A percentile compares a stretch with the other conserved stretches of the same genome.
These are phyloP conservation scores for Ommatoiulus sabulosus DNA, from an alignment of 2,888 invertebrate genomes.

Conservation along the genomic window DNA sequence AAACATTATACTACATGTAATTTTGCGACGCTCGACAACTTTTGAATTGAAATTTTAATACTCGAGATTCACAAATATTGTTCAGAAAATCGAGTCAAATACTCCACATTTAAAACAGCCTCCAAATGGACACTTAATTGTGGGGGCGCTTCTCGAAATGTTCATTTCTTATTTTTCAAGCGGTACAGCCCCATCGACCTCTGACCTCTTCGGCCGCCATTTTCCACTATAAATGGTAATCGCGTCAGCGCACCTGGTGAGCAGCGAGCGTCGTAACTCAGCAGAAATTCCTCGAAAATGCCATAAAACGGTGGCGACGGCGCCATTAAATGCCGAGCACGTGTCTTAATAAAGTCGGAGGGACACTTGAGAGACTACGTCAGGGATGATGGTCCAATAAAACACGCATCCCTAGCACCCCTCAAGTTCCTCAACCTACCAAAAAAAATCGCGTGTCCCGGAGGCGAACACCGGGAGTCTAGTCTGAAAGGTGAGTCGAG, in stretches of 20 bases:
- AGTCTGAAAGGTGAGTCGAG: conserved; percentile 1
- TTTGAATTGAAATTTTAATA: too few relatives aligned
- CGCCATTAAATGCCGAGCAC: conserved; percentile 31
- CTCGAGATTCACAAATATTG: too few relatives aligned
- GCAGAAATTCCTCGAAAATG: conserved; percentile 21
- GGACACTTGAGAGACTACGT: background rate
- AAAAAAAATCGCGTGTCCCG: background rate
- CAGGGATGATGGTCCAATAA: conserved; percentile 18
- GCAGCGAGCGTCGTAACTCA: background rate
- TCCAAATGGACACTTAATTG: too few relatives aligned
- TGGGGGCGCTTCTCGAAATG: too few relatives aligned
- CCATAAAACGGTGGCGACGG: conserved; percentile 32
- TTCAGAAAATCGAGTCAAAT: too few relatives aligned
- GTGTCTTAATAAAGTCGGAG: conserved; percentile 23
- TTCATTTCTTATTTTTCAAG: too few relatives aligned
- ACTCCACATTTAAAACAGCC: too few relatives aligned
- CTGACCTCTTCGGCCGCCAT: background rate
- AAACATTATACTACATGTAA: too few relatives aligned
- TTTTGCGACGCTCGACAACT: too few relatives aligned
- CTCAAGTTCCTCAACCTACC: too few relatives aligned
- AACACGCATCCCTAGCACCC: background rate
- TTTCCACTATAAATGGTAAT: conserved; percentile 40
- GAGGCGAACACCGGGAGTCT: background rate
- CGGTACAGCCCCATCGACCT: background rate
- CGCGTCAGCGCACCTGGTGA: conserved; percentile 19